These are phyloP conservation scores for Lophura swinhoii DNA, from an alignment of 2,797 vertebrate species.

Conservation along the genomic window DNA sequence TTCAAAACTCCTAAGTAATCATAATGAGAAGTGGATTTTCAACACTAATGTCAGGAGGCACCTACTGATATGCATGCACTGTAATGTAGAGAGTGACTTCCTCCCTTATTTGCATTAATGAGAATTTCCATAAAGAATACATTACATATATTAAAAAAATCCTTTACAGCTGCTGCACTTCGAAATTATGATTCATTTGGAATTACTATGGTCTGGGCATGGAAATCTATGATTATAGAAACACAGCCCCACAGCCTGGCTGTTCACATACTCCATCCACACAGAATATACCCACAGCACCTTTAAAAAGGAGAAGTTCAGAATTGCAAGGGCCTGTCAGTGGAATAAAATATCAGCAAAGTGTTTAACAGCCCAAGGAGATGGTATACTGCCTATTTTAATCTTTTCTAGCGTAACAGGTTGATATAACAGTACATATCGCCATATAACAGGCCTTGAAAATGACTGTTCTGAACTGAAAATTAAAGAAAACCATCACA, in stretches of 20 bases:
- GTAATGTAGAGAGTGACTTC: slow-evolving; percentile 47
- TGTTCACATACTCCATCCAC: not conserved
- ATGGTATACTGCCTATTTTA: not conserved
- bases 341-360: not conserved
- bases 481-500: slow-evolving; percentile 8
- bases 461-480: not conserved
- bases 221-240: not conserved
- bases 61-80: not conserved
- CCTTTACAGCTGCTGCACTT: slow-evolving; percentile 41
- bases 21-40: slow-evolving; percentile 64
- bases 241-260: not conserved
- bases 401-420: not conserved
- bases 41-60: slow-evolving; percentile 55
- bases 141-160: slow-evolving; percentile 46
- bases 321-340: not conserved
- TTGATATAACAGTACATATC: not conserved
- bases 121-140: slow-evolving; percentile 66
- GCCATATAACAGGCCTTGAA: not conserved
- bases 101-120: slow-evolving; percentile 65
- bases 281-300: not conserved
- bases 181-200: slow-evolving; percentile 44
- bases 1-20: slow-evolving; percentile 65
- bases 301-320: not conserved
- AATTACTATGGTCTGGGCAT: not conserved
- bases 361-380: slow-evolving; percentile 18